Percentiles rank a stretch among this genome's conserved stretches.
These are phyloP conservation scores for Benthosema pterotum DNA, from an alignment of 2,797 vertebrate genomes.

Conservation along the genomic window DNA sequence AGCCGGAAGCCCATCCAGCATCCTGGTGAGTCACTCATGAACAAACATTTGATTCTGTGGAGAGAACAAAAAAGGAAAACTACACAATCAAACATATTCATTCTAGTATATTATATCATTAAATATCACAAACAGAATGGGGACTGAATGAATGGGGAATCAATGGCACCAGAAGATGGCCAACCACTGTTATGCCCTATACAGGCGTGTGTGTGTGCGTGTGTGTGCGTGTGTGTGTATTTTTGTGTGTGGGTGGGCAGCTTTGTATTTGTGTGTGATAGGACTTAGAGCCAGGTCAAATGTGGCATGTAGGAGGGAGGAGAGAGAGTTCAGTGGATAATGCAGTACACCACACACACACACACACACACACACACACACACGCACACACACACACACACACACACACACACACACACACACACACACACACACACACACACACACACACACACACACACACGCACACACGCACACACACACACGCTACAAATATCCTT, in stretches of 20 bases:
- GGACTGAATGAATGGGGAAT: too few relatives aligned
- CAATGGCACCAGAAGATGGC: too few relatives aligned
- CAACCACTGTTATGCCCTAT: too few relatives aligned
- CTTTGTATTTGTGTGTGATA: slow-evolving; percentile 41
- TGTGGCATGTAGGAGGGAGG: slow-evolving; percentile 66
- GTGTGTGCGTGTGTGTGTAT: not conserved
- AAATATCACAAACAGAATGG: too few relatives aligned
- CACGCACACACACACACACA: slow-evolving; percentile 17
- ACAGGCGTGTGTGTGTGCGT: not conserved
- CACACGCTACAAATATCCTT: slow-evolving; percentile 14
- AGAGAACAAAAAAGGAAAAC: too few relatives aligned
- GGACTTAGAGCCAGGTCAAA: slow-evolving; percentile 69
- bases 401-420: slow-evolving; percentile 10
- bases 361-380: slow-evolving; percentile 33
- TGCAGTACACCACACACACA: slow-evolving; percentile 25
- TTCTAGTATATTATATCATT: too few relatives aligned
- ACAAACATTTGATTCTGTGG: too few relatives aligned
- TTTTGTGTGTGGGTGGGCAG: not conserved
- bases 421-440: slow-evolving; percentile 3
- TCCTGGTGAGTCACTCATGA: too few relatives aligned
- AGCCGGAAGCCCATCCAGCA: too few relatives aligned
- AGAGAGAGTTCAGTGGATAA: slow-evolving; percentile 43
- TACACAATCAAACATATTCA: too few relatives aligned
- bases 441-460: slow-evolving; percentile 32
- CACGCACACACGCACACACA: slow-evolving; percentile 24